Evolutionary conservation across 2,888 invertebrate genomes (phyloP), one percentile per base, ranked within the genome.

Genomic region (Rugalucina vietnamica): DNA sequence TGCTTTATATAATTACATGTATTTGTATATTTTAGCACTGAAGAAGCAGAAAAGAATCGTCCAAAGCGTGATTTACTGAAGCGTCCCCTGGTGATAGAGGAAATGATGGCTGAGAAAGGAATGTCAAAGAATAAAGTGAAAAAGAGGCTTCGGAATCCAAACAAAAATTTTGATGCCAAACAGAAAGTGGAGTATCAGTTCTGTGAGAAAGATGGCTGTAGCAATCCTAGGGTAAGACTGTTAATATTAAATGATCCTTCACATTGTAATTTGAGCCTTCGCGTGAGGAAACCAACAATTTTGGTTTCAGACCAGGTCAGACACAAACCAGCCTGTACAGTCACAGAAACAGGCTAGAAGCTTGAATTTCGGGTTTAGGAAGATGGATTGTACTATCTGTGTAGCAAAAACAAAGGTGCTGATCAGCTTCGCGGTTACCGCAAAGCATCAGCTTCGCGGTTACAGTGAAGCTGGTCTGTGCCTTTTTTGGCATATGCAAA

Each of bases 101-200:
- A 90, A 39, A 76, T 91, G 34, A 86, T 89, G 27, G 87, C 85
- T 36, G 89, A 90, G 24, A 84, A 89, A 36, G 90, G 90, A 2
- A 81, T 95, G 49, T 98, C 98, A 8, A 96, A 97, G 79, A 98
- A 98, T 92, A 97, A 97, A 94, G 97, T 98, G 96, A 98, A 98
- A 94, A 98, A 97, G 94, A 95, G 98, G 85, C 96, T 97, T 83
- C 96, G 97, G 88, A 96, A 97, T 90, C 98, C 98, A 24, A 96
- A 96, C 83, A 97, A 97, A 87, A 93, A 92, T 78, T 94, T 94
- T 91, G 90, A 92, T n/a, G 79, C 85, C 14, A 85, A 76, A 18
- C 81, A 85, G 69, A 92, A 91, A 76, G 76, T 85, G 29, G 89
- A 88, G 50, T 94, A 91, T 89, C 91, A 93, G 50, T 91, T 90